A percentile compares a stretch with the other conserved stretches of the same genome.
These are phyloP conservation scores for Hydrozoanthus tunicans DNA, from an alignment of 64 coral and sea anemone species.

Conservation along the genomic window DNA sequence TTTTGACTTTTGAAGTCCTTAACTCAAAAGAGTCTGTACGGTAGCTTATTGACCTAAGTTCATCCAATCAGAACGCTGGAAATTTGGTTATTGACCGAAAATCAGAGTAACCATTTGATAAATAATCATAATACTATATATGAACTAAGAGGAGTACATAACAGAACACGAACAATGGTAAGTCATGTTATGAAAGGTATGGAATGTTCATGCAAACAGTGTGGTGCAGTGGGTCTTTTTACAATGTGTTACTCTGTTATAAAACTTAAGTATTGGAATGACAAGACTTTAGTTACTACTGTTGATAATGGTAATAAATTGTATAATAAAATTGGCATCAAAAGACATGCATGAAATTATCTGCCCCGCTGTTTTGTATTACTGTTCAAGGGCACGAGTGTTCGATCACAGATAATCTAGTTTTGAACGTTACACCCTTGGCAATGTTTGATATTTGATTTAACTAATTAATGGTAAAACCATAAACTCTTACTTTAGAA, in stretches of 20 bases:
- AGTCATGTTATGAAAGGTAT: neutral
- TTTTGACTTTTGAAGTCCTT: no score
- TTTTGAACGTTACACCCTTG: no score
- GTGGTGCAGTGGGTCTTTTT: conserved; percentile 15
- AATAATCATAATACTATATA: conserved; percentile 31
- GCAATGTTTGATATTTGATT: no score
- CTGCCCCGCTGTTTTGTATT: no score
- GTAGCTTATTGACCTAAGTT: no score
- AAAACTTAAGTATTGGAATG: conserved; percentile 22
- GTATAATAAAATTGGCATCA: conserved; percentile 8
- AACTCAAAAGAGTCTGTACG: no score
- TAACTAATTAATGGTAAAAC: no score
- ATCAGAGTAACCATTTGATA: neutral
- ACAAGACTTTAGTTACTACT: conserved; percentile 25
- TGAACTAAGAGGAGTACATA: conserved; percentile 42
- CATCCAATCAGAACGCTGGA: no score
- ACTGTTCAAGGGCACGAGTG: no score
- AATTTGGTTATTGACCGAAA: no score
- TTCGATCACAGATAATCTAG: no score
- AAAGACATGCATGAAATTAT: neutral
- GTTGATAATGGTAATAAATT: conserved; percentile 5
- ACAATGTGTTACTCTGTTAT: conserved; percentile 17
- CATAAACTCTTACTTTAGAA: no score
- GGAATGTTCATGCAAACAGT: conserved; percentile 15
- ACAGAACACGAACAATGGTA: conserved; percentile 1